These are phyloP conservation scores for Morinoia aosen DNA, from an alignment of 2,888 invertebrate genomes.

Conservation along the genomic window DNA sequence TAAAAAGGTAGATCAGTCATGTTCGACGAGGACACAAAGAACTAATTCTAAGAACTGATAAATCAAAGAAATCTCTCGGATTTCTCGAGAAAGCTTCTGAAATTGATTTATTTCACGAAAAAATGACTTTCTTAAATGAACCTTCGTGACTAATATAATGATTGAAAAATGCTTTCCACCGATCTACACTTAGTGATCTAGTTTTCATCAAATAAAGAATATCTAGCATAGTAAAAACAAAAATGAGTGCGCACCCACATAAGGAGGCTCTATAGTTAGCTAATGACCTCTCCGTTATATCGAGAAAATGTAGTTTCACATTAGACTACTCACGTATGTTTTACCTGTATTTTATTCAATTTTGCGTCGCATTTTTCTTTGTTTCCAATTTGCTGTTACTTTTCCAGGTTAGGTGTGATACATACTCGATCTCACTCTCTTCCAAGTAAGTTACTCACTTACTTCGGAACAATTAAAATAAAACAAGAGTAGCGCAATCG, in stretches of 20 bases:
- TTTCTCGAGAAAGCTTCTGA: background rate
- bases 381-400: background rate
- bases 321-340: background rate
- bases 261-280: no score
- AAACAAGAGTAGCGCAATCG: no score
- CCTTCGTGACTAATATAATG: background rate
- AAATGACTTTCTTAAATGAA: background rate
- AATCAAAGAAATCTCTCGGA: background rate
- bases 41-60: no score
- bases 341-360: background rate
- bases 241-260: background rate
- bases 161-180: background rate
- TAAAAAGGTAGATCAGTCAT: background rate
- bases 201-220: background rate
- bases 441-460: no score
- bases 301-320: background rate
- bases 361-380: background rate
- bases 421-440: no score
- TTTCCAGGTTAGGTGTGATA: background rate
- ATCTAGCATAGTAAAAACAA: background rate
- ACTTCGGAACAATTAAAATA: no score
- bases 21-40: background rate
- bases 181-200: background rate
- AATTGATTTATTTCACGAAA: background rate
- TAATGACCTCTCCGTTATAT: background rate